These are phyloP conservation scores for Peromyscus attwateri DNA, from an alignment of 2,797 vertebrate genomes.

Conservation along the genomic window DNA sequence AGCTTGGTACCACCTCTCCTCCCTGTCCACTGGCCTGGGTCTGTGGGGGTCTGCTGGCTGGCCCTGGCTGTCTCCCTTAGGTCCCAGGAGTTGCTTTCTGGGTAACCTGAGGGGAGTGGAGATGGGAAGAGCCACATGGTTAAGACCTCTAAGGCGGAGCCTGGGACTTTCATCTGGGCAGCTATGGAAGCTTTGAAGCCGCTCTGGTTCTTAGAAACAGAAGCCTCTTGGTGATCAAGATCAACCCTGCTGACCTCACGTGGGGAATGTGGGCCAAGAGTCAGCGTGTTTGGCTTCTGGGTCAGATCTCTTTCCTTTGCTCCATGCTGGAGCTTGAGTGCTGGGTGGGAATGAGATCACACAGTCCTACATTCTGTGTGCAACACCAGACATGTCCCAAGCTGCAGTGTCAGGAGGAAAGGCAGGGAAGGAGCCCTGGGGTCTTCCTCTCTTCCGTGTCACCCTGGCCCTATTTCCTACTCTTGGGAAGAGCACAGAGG, in stretches of 20 bases:
- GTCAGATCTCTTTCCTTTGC: conserved; percentile 5
- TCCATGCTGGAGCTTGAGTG: background rate
- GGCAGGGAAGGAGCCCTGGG: background rate
- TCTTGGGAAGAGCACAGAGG: background rate
- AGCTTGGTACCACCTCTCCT: background rate
- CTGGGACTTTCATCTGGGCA: background rate
- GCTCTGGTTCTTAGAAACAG: background rate
- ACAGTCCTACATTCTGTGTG: background rate
- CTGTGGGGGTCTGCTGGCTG: background rate
- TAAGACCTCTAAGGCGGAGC: background rate
- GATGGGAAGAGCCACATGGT: background rate
- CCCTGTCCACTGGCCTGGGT: background rate
- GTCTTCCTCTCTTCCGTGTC: background rate
- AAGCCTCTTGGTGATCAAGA: background rate
- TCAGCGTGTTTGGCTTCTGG: background rate
- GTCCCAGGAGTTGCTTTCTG: background rate
- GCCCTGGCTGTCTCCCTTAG: too few relatives aligned
- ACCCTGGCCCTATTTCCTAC: background rate
- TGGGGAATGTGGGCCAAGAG: background rate
- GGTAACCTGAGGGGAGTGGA: background rate
- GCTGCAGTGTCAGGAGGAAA: background rate
- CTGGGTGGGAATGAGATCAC: background rate
- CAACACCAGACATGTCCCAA: background rate
- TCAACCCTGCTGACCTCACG: background rate
- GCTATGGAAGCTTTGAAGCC: background rate